Evolutionary conservation across 2,888 invertebrate species (phyloP), one percentile per base, ranked within the genome.

Genomic region (Seladonia tumulorum): DNA sequence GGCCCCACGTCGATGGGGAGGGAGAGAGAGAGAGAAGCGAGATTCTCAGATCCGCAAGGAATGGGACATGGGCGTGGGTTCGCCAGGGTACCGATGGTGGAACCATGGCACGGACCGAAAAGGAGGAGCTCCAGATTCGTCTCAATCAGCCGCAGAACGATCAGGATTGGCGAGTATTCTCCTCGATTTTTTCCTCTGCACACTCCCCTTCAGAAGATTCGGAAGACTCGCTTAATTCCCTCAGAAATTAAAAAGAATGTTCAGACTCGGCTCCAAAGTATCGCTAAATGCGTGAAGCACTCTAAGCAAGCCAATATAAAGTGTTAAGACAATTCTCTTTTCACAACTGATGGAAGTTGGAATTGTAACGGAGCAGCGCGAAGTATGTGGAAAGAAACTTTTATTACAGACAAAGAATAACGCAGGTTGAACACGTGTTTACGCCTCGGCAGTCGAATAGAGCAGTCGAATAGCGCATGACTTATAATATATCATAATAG

Each of bases 1-100:
- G 93, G 93, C 92, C 93, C 90, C 90, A 93, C 91, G 90, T 92
- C 89, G 91, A 88, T 83, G 89, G 80, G 53, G n/a, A 4, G 53
- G n/a, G 53, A 53, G 53, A 10, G 14, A 53, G n/a, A 47, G 82
- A 83, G 80, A 88, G 90, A 89, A 88, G 90, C 88, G 91, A 89
- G 84, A 81, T 79, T 85, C 83, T 76, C 81, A 76, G 81, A 71
- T 42, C 71, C 75, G n/a, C 86, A 82, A 86, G 87, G 82, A 82
- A 87, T 82, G 81, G 79, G 81, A 88, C 81, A 82, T 72, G 82
- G 82, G 77, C 82, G 82, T 82, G 86, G 78, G 81, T 84, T 68
- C 39, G 66, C 25, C 29, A 47, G 22, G 42, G 68, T 74, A 68
- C 63, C 71, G 47, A 29, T 22, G 77, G 76, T 73, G 76, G 79